Evolutionary conservation across 37 sponge, comb jelly and placozoan genomes (phyloP).

Genomic region (Cliona cf. orientalis): DNA sequence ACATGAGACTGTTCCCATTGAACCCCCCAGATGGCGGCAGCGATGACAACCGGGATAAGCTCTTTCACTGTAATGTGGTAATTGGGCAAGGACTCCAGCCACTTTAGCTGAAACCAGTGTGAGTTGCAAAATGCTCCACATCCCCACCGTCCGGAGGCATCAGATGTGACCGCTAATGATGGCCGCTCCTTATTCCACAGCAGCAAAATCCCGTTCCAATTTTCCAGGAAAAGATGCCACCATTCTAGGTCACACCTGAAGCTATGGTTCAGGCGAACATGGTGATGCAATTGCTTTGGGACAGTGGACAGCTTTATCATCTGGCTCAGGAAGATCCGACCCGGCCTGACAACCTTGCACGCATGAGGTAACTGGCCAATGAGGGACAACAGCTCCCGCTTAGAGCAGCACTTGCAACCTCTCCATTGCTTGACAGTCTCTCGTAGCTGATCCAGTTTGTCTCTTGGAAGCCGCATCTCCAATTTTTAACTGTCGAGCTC

Average conservation of each 20-base stretch:
- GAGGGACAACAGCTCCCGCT: neutral
- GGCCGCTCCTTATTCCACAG: too few relatives aligned
- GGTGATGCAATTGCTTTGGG: neutral
- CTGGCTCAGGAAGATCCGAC: neutral
- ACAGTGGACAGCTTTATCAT: neutral
- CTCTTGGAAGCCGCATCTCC: neutral
- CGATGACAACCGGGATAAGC: neutral
- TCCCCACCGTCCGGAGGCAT: neutral
- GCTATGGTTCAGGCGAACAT: neutral
- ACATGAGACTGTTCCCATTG: neutral
- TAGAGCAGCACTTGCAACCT: neutral
- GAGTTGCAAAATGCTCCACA: too few relatives aligned
- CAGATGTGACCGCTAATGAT: too few relatives aligned
- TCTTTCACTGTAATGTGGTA: neutral
- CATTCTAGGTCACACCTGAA: neutral
- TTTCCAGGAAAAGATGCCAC: neutral
- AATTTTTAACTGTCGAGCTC: neutral
- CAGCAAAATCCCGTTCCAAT: too few relatives aligned
- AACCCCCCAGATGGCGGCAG: neutral
- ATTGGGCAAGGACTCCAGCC: neutral
- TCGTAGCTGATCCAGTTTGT: neutral
- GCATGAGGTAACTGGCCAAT: neutral
- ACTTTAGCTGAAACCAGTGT: neutral
- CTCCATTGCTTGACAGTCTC: neutral
- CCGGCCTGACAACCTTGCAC: neutral